Evolutionary conservation across 2,888 invertebrate species (phyloP), one percentile per base, ranked within the genome.

Genomic region (Schizotus pectinicornis): DNA sequence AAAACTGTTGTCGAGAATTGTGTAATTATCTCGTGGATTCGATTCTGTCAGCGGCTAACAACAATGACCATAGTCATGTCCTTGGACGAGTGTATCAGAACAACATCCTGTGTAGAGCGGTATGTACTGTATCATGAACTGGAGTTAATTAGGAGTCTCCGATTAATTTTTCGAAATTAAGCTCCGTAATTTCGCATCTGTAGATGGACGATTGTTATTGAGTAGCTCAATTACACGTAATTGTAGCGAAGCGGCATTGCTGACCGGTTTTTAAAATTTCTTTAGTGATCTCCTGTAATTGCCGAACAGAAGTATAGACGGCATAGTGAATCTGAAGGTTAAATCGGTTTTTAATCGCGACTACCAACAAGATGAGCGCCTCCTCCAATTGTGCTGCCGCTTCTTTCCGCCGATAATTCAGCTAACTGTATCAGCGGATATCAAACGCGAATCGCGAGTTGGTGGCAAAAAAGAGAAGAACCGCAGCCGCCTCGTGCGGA

Each of bases 131-230:
- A 35, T 43, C 42, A 51, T 43, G 51, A 36, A 35, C 45, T 30
- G 12, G 22, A 11, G 48, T 58, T 58, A 58, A 58, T 58, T 48
- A 58, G 58, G 48, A 38, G 41, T 38, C 45, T 33, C 43, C 57
- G 47, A 58, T 58, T 53, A 48, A 53, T 58, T 58, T 58, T 53
- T 53, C 53, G 36, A 49, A 58, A 58, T 53, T 53, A 58, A 57
- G 57, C 48, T 59, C 57, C 45, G 60, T 60, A 63, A 63, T 62
- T 60, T 62, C 58, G 50, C 56, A 42, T 56, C 53, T 51, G 46
- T 45, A 33, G 46, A 56, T 53, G 47, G 59, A 62, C 59, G 56
- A 62, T 62, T 62, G 59, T 59, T 62, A 59, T 62, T 58, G 59
- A 59, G 54, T 59, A 34, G 53, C 51, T 59, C 59, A 43, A 62